These are phyloP conservation scores for Trachelipus rathkii DNA, from an alignment of 1,140 invertebrate genomes.

Conservation along the genomic window DNA sequence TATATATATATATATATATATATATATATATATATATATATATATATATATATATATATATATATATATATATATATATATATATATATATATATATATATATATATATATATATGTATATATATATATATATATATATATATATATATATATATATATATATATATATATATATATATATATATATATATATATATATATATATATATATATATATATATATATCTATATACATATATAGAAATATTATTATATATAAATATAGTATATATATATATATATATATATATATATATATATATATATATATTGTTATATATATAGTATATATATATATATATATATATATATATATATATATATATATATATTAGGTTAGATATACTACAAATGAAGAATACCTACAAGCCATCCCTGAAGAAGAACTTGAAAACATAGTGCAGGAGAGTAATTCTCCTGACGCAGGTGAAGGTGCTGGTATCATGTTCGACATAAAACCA, in stretches of 20 bases:
- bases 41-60: too few relatives aligned
- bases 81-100: constrained; percentile 4
- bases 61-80: constrained; percentile 7
- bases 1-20: background rate
- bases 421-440: background rate
- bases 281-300: background rate
- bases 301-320: constrained; percentile 4
- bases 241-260: background rate
- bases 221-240: background rate
- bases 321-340: background rate
- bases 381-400: background rate
- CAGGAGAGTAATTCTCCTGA: background rate
- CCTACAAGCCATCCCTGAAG: background rate
- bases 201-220: background rate
- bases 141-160: too few relatives aligned
- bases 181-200: background rate
- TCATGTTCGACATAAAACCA: constrained; percentile 3
- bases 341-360: background rate
- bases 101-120: constrained; percentile 11
- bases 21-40: too few relatives aligned
- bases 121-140: constrained; percentile 14
- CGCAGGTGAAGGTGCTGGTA: background rate
- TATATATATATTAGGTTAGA: background rate
- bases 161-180: constrained; percentile 7
- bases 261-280: background rate